Evolutionary conservation across 2,113 vertebrate species (phyloP).

Genomic region (Tragulus kanchil): DNA sequence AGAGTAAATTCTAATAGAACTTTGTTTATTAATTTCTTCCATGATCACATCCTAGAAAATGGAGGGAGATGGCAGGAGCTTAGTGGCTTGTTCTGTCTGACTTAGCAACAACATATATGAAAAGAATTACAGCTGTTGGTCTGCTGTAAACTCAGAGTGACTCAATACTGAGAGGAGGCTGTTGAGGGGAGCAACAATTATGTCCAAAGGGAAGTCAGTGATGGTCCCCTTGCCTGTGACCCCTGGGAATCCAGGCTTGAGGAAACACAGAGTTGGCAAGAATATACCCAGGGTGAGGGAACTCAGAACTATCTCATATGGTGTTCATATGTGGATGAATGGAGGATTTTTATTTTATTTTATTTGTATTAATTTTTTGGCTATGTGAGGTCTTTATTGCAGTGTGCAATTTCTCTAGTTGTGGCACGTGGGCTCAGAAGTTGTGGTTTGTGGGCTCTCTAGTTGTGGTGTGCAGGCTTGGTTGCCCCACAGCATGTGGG

Average conservation of each 20-base stretch:
- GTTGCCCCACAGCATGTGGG: background rate
- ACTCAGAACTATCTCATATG: background rate
- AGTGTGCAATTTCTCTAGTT: background rate
- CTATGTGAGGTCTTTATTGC: background rate
- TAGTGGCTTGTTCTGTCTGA: background rate
- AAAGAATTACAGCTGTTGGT: background rate
- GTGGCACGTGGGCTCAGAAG: background rate
- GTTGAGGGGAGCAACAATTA: background rate
- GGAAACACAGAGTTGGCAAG: background rate
- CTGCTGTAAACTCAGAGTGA: background rate
- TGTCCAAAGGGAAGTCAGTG: background rate
- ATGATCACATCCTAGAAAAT: background rate
- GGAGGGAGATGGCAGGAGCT: background rate
- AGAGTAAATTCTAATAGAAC: background rate
- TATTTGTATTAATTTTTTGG: background rate
- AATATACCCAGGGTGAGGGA: background rate
- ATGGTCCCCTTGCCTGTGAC: background rate
- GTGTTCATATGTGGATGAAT: background rate
- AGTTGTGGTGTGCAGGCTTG: background rate
- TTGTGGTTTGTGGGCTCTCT: background rate
- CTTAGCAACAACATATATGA: background rate
- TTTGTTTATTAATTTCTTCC: too few species aligned
- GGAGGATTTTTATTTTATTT: background rate
- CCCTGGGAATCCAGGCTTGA: background rate
- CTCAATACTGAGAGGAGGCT: background rate